Evolutionary conservation across 1,140 invertebrate species (phyloP), one percentile per base, ranked within the genome.

Genomic region (Pygmarrhopalites habei): DNA sequence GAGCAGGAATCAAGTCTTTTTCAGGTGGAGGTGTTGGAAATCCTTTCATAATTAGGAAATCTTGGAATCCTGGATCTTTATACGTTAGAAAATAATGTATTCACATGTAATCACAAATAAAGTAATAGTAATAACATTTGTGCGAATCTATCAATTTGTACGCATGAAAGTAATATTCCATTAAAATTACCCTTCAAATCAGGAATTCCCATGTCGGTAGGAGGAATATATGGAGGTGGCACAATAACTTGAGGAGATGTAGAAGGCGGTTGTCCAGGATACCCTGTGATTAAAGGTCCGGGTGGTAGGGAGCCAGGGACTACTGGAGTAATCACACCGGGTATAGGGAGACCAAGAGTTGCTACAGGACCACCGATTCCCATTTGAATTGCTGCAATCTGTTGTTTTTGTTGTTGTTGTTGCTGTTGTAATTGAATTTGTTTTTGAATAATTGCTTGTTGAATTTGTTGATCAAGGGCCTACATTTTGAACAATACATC

Each of bases 1-100:
- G 86, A 58, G 88, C 87, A 15, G 93, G 93, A 77, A 93, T 84
- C 55, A 91, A 77, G 28, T 75, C 73, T 67, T 90, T 87, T 69
- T 90, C 86, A 56, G 81, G 74, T 12, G 75, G 65, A 61, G 74
- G 64, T 64, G 79, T 71, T 71, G 76, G 64, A 74, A 90, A 89
- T 23, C 88, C 87, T 23, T n/a, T n/a, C n/a, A n/a, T n/a, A n/a
- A n/a, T n/a, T n/a, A n/a, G n/a, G n/a, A n/a, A n/a, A n/a, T n/a
- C n/a, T n/a, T n/a, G n/a, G n/a, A n/a, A n/a, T n/a, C n/a, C n/a
- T n/a, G n/a, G n/a, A n/a, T n/a, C n/a, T n/a, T n/a, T n/a, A n/a
- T n/a, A n/a, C n/a, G n/a, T n/a, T n/a, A n/a, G n/a, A n/a, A n/a
- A n/a, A n/a, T n/a, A n/a, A n/a, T n/a, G n/a, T n/a, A n/a, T n/a